Base-by-base conservation (phyloP, 2,888 invertebrate species). In the Notodonta ziczac region DNA sequence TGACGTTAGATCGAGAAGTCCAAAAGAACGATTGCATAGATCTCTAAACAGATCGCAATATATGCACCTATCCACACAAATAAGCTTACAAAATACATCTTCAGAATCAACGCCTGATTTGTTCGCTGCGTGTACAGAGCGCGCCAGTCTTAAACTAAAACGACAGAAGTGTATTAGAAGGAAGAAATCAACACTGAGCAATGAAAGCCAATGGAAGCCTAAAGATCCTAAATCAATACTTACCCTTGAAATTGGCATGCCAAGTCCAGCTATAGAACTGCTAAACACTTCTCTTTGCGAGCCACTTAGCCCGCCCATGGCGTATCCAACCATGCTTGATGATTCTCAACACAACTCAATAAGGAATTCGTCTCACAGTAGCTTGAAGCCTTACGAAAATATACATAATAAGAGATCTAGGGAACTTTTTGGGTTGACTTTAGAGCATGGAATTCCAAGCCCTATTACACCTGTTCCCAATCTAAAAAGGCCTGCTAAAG, bases 161-260 rank as follows among this genome's bases (percentile, higher is more conserved):
- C 86, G 95, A 24, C 95, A 95, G 78, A 93, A 89, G 70, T 95
- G 95, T 72, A 94, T 95, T 14, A 85, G 95, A 4, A 89, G 95
- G 66, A 93, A 94, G 70, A 94, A 94, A 67, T 92, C 91, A 3
- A 91, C 90, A 13, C 85, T 88, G 0, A 92, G 91, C 61, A 91
- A 89, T 42, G 91, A 92, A 57, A 92, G 90, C 63, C 75, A 84
- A 55, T 86, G 83, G 75, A 87, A 84, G 67, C 81, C 75, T 14
- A 86, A 82, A 66, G 80, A 84, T 60, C 61, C 74, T 2, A 90
- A 89, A 75, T 85, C 90, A 9, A 82, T 90, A 16, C 80, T 90
- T 2, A 90, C 93, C 0, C 76, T 93, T 50, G 90, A 94, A 77
- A 88, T 91, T 68, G 92, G 89, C 12, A 84, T 94, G 62, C 94